A percentile compares a stretch with the other conserved stretches of the same genome.
phyloP scores from a whole-genome alignment of 2,113 vertebrate species.

The Takifugu flavidus region DNA sequence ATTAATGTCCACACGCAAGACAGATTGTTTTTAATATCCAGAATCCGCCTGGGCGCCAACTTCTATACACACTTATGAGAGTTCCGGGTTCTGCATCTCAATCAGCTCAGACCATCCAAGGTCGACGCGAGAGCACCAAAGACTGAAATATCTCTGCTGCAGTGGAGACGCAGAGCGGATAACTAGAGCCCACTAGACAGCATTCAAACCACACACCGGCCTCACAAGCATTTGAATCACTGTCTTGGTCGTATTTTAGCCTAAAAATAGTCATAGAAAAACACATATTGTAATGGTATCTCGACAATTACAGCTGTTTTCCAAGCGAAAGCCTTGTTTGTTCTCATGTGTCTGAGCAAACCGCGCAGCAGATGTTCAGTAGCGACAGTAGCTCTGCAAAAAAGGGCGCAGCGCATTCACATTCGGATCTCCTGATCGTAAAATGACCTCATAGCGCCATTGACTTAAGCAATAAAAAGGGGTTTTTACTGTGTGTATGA shows the following conservation, averaged over 20 bases:
- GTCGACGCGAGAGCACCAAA: constrained; percentile 26
- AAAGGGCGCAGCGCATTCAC: neutral
- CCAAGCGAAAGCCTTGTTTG: no score
- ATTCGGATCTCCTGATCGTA: constrained; percentile 1
- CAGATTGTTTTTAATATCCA: constrained; percentile 28
- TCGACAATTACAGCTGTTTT: no score
- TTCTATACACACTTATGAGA: neutral
- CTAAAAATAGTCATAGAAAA: no score
- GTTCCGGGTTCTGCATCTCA: constrained; percentile 7
- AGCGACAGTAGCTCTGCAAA: neutral
- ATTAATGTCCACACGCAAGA: constrained; percentile 27
- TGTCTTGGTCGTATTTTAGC: no score
- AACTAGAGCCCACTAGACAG: neutral
- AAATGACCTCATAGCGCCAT: constrained; percentile 7
- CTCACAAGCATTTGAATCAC: no score
- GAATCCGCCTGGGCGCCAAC: neutral
- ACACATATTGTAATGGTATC: no score
- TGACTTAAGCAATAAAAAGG: constrained; percentile 15
- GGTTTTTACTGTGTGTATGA: constrained; percentile 12
- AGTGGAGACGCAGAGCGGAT: constrained; percentile 15
- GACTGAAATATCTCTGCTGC: constrained; percentile 32
- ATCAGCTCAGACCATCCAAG: constrained; percentile 46
- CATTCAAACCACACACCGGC: no score
- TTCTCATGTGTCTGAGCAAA: neutral
- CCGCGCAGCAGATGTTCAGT: constrained; percentile 10